Evolutionary conservation across 1,140 invertebrate genomes (phyloP).

Genomic region (Drosophila kurseongensis): DNA sequence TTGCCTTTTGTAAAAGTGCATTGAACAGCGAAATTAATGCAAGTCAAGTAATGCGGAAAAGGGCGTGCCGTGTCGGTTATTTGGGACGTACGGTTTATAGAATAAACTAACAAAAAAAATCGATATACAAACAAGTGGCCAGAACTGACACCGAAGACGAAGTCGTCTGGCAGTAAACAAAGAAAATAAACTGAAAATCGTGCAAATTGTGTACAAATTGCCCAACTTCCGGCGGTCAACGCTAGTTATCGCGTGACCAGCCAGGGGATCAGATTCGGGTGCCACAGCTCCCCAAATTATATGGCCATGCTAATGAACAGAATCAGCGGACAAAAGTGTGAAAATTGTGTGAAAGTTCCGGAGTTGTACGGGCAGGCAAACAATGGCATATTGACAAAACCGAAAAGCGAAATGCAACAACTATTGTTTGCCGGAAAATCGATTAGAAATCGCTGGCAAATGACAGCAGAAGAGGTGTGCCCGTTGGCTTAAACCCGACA

Average conservation of each 20-base stretch:
- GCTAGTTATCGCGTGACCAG: conserved; percentile 56
- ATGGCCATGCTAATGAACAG: conserved; percentile 75
- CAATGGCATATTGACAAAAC: conserved; percentile 68
- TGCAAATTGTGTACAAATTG: conserved; percentile 69
- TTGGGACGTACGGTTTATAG: conserved; percentile 45
- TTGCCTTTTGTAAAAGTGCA: conserved; percentile 76
- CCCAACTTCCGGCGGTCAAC: conserved; percentile 63
- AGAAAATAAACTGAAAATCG: conserved; percentile 26
- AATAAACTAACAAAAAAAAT: conserved; percentile 50
- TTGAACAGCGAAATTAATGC: conserved; percentile 79
- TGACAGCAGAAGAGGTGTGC: conserved; percentile 78
- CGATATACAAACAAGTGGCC: conserved; percentile 37
- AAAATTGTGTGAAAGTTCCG: conserved; percentile 71
- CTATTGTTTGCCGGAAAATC: conserved; percentile 64
- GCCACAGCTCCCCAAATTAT: conserved; percentile 39
- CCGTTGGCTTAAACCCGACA: conserved; percentile 60
- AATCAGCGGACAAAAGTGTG: conserved; percentile 64
- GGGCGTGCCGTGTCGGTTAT: conserved; percentile 65
- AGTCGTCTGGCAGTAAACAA: conserved; percentile 16
- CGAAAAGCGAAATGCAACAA: conserved; percentile 54
- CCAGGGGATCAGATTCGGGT: conserved; percentile 15
- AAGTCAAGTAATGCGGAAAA: conserved; percentile 78
- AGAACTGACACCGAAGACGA: conserved; percentile 64
- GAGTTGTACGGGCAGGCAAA: conserved; percentile 36
- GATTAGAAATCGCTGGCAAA: conserved; percentile 81